Evolutionary conservation across 1,140 invertebrate species (phyloP), one percentile per base, ranked within the genome.

Genomic region (Leptopilina clavipes): DNA sequence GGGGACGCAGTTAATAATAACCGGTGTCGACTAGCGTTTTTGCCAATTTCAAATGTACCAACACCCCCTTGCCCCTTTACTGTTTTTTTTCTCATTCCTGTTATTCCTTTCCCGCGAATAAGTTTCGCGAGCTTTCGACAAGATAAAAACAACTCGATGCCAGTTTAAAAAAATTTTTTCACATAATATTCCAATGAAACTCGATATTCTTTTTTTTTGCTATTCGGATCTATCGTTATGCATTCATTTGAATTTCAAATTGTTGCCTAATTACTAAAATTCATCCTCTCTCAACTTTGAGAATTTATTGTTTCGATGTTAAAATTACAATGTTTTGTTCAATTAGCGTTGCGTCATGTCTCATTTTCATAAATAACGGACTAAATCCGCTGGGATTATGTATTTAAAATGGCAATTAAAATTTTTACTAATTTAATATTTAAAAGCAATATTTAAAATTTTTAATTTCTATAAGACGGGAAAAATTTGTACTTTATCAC

Each of bases 1-100:
- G 37, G 79, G 70, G 45, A 31, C 48, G 72, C 72, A 80, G 77
- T 79, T 82, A 79, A 75, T 81, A 81, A 77, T 82, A 79, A 79
- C 75, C 75, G 70, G 78, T 79, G 78, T 70, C 70, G 71, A 76
- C 25, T 31, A 65, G 22, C 19, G 59, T 65, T 65, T 65, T 65
- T 65, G 59, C 59, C 59, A 65, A 65, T 31, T 65, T 65, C 59
- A 65, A 65, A 65, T 65, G 25, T 37, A 14, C n/a, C n/a, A n/a
- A 37, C 59, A 1, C 14, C 59, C 59, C 37, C 37, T 40, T 6
- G 2, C 9, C 37, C 7, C 9, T 40, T 40, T 40, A 1, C 37
- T 6, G 0, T 40, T 9, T 40, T 9, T 40, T 7, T 40, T 9
- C 37, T 40, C 37, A 1, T 8, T 40, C 8, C 8, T 40, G 2